Evolutionary conservation across 2,888 invertebrate species (phyloP).

Genomic region (Pristionchus entomophagus): DNA sequence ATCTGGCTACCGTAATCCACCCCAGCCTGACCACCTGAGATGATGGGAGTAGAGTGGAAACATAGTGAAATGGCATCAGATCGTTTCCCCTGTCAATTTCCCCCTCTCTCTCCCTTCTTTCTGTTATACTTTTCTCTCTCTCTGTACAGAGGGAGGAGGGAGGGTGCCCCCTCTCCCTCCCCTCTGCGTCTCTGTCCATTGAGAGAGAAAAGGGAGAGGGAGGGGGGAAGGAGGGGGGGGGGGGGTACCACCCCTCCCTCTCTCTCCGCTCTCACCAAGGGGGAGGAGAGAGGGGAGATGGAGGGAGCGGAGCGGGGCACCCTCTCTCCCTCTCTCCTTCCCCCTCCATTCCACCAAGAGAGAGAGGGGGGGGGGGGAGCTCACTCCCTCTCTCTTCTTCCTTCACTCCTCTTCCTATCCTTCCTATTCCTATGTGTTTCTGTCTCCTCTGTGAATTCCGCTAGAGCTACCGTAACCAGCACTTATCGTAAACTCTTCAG

Average conservation of each 20-base stretch:
- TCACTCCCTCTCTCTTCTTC: constrained; percentile 8
- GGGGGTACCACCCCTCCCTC: neutral
- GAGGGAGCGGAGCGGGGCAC: neutral
- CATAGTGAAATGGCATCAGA: neutral
- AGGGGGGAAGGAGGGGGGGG: neutral
- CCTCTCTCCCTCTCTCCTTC: constrained; percentile 9
- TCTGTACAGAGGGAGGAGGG: neutral
- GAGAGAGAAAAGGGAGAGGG: constrained; percentile 17
- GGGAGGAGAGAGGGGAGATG: neutral
- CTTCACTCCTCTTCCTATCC: neutral
- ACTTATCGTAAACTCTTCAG: neutral
- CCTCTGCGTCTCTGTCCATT: constrained; percentile 23
- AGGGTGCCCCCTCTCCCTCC: neutral
- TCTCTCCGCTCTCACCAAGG: constrained; percentile 26
- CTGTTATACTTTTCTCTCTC: constrained; percentile 43
- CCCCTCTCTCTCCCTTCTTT: neutral
- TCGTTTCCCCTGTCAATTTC: constrained; percentile 1
- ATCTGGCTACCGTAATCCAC: neutral
- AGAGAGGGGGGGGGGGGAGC: constrained; percentile 36
- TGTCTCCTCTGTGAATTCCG: neutral
- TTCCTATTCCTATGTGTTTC: constrained; percentile 15
- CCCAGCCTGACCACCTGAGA: neutral
- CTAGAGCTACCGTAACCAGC: neutral
- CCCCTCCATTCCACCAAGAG: neutral
- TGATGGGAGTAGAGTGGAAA: neutral